phyloP scores from a whole-genome alignment of 2,113 vertebrate species.

The Eidolon helvum region DNA sequence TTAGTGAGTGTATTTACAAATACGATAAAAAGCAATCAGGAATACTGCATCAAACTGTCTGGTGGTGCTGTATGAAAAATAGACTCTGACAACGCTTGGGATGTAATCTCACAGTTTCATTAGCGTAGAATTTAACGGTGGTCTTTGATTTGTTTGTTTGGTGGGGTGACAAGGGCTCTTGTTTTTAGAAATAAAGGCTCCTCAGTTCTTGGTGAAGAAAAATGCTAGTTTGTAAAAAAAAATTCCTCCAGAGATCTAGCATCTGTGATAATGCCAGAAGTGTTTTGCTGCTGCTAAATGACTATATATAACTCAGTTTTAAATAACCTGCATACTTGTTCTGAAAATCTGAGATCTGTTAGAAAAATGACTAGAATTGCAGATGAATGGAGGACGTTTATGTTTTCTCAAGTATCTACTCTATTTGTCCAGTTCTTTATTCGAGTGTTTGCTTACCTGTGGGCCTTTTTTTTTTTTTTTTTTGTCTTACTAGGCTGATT shows the following conservation, averaged over 20 bases:
- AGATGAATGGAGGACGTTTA: slow-evolving; percentile 53
- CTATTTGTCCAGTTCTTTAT: slow-evolving; percentile 27
- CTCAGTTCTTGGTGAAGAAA: slow-evolving; percentile 53
- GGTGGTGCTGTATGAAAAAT: slow-evolving; percentile 72
- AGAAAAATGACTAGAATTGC: slow-evolving; percentile 55
- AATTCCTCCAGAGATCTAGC: slow-evolving; percentile 60
- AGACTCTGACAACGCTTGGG: slow-evolving; percentile 71
- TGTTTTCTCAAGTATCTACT: slow-evolving; percentile 35
- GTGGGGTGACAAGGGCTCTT: not conserved
- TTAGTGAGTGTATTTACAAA: slow-evolving; percentile 79
- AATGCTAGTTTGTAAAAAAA: slow-evolving; percentile 55
- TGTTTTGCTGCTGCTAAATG: slow-evolving; percentile 75
- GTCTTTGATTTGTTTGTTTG: slow-evolving; percentile 57
- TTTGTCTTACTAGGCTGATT: not conserved
- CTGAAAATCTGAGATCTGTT: slow-evolving; percentile 68
- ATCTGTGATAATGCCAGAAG: slow-evolving; percentile 74
- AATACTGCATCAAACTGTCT: slow-evolving; percentile 77
- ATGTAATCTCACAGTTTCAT: slow-evolving; percentile 66
- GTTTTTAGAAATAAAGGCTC: slow-evolving; percentile 61
- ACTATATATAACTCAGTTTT: slow-evolving; percentile 80
- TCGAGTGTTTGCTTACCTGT: not conserved
- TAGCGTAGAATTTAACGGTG: slow-evolving; percentile 66
- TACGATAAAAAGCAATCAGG: slow-evolving; percentile 76
- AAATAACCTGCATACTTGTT: slow-evolving; percentile 77
- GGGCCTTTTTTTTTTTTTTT: not conserved